phyloP scores from a whole-genome alignment of 35 echinoderm and acorn worm genomes.

The Ophioderma brevispina region DNA sequence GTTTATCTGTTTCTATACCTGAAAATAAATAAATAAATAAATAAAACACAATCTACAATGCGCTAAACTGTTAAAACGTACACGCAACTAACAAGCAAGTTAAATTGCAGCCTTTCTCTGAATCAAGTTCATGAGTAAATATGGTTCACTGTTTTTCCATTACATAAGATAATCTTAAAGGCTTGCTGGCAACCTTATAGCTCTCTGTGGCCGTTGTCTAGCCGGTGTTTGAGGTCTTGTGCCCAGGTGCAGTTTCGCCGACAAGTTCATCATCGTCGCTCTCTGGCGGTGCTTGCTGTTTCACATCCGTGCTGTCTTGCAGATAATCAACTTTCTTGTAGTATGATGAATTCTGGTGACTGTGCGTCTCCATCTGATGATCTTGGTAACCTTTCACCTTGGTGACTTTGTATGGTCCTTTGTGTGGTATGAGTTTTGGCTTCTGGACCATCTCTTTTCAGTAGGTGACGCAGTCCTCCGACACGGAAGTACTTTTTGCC shows the following conservation, averaged over 20 bases:
- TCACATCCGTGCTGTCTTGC: not conserved
- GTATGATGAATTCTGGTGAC: conserved; percentile 39
- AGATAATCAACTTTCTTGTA: conserved; percentile 41
- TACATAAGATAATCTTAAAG: conserved; percentile 12
- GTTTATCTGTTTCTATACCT: too few species aligned
- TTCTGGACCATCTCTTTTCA: conserved; percentile 40
- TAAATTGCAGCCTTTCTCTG: too few species aligned
- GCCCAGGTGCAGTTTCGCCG: not conserved
- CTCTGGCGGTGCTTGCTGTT: not conserved
- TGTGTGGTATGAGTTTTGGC: conserved; percentile 55
- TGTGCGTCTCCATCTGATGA: conserved; percentile 8
- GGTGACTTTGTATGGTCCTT: conserved; percentile 59
- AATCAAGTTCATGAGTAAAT: too few species aligned
- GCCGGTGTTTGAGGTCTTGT: not conserved
- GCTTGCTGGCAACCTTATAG: not conserved
- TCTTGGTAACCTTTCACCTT: conserved; percentile 48
- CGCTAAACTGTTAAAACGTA: too few species aligned
- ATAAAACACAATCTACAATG: too few species aligned
- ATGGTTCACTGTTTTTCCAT: too few species aligned
- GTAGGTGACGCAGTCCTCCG: conserved; percentile 55
- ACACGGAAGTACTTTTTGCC: conserved; percentile 8
- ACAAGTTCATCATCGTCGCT: not conserved
- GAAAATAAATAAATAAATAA: too few species aligned
- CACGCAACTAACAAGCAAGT: too few species aligned
- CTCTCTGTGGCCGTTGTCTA: not conserved